phyloP scores from a whole-genome alignment of 2,888 invertebrate genomes.

The Acanthosepion lycidas region DNA sequence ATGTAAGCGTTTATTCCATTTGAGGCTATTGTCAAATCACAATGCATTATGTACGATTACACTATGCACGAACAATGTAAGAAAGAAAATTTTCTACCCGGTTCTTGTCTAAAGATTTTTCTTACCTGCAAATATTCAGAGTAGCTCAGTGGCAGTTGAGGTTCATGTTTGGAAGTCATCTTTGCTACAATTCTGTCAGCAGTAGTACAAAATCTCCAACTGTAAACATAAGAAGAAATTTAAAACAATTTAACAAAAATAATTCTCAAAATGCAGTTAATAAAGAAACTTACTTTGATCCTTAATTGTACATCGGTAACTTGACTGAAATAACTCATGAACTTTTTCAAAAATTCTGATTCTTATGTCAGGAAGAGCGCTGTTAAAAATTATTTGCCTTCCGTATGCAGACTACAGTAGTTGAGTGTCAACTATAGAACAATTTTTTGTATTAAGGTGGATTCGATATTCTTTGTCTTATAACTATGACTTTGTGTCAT shows the following conservation, averaged over 20 bases:
- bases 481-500: too few species aligned
- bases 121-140: conserved; percentile 50
- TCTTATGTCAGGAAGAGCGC: too few species aligned
- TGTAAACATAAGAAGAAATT: not conserved
- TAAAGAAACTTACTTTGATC: too few species aligned
- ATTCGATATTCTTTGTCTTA: too few species aligned
- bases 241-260: not conserved
- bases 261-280: too few species aligned
- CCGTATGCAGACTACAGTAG: too few species aligned
- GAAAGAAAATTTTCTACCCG: not conserved
- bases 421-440: too few species aligned
- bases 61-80: not conserved
- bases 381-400: too few species aligned
- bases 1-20: not conserved
- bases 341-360: too few species aligned
- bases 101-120: not conserved
- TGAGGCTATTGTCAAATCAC: not conserved
- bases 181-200: not conserved
- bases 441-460: too few species aligned
- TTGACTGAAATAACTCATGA: too few species aligned
- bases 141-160: conserved; percentile 47
- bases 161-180: conserved; percentile 1
- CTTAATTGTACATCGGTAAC: too few species aligned
- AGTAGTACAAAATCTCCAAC: not conserved
- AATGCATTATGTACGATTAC: not conserved